Evolutionary conservation across 2,797 vertebrate species (phyloP), one percentile per base, ranked within the genome.

Genomic region (Hemitrygon akajei): DNA sequence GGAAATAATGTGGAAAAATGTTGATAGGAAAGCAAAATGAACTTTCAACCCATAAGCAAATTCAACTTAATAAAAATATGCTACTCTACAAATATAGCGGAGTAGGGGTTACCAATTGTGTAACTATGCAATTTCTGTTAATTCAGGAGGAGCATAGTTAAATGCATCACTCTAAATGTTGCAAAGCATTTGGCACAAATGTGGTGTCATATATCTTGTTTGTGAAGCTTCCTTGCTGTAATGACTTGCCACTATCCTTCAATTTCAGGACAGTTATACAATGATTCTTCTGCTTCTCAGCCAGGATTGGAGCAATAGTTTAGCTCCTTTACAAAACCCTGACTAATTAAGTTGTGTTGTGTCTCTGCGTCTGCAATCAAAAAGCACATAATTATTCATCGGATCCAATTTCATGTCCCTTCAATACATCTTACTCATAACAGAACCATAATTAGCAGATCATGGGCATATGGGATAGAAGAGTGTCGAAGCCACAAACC

Each of bases 401-500:
- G 71, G 91, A 93, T 93, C 71, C 91, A 75, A 93, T 93, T 93
- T 93, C 91, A 93, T 71, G 47, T 73, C 91, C 71, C 91, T 93
- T 93, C 91, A 93, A 76, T 93, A 71, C 71, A 93, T 93, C 66
- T 93, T 47, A 75, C 91, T 93, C 91, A 93, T 93, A 93, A 93
- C 91, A 93, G 91, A 93, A 93, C 91, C 91, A 93, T 93, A 93
- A 93, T 93, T 93, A 93, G 91, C 40, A 76, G 91, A 93, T 93
- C 71, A 93, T 93, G 91, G 91, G 91, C 91, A 93, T 93, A 93
- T 93, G 91, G 91, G 91, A 93, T 93, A 75, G 91, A 93, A 93
- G 91, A 93, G 91, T 93, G 91, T 93, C 91, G 47, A 93, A 89
- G 95, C 95, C 95, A 96, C 95, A 95, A 95, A 97, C 96, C 91